Percentiles rank a stretch among this genome's conserved stretches.
These are phyloP conservation scores for Coregonus suidteri DNA, from an alignment of 2,797 vertebrate genomes.

Conservation along the genomic window DNA sequence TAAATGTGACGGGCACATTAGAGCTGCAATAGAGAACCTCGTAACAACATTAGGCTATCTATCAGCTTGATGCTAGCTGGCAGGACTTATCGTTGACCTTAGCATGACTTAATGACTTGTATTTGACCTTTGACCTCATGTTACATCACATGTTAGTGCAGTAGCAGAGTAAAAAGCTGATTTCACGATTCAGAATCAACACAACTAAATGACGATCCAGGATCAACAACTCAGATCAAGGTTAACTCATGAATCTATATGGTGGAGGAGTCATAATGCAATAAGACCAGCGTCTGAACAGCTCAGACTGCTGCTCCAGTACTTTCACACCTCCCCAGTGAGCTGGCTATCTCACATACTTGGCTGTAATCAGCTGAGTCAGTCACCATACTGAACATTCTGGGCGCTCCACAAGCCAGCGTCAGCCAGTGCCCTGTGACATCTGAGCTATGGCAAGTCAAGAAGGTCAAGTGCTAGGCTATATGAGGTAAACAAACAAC, in stretches of 20 bases:
- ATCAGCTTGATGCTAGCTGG: neutral
- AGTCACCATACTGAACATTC: neutral
- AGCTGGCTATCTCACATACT: neutral
- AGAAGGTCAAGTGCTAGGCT: conserved; percentile 11
- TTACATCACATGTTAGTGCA: neutral
- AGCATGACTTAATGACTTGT: neutral
- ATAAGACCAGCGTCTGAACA: neutral
- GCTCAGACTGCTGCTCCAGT: neutral
- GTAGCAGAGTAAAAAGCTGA: neutral
- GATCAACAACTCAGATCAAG: neutral
- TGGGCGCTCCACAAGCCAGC: neutral
- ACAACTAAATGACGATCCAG: neutral
- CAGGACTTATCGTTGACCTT: neutral
- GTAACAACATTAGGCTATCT: too few species aligned
- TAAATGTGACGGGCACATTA: neutral
- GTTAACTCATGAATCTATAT: neutral
- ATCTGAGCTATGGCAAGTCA: neutral
- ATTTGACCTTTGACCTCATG: neutral
- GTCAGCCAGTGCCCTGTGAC: neutral
- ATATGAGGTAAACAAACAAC: neutral
- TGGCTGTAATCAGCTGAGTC: conserved; percentile 10
- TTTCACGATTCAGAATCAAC: too few species aligned
- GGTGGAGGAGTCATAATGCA: neutral
- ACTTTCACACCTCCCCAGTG: neutral
- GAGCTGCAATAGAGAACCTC: neutral